These are phyloP conservation scores for Epizoanthus fatuus DNA, from an alignment of 92 coral and sea anemone species.

Conservation along the genomic window DNA sequence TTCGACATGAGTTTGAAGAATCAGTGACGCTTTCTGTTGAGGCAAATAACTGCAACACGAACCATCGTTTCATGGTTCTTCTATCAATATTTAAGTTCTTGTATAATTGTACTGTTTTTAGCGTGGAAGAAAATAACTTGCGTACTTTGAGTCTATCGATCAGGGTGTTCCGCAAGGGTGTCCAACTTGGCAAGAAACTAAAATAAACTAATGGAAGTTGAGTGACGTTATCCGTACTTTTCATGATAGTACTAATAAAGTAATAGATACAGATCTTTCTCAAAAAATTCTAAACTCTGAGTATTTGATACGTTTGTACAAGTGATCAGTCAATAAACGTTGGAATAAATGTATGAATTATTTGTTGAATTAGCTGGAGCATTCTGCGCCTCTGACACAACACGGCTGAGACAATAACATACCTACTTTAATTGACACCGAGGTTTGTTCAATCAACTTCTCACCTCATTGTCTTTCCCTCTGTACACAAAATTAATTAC, in stretches of 20 bases:
- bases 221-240: slow-evolving; percentile 4
- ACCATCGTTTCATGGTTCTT: background rate
- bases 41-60: background rate
- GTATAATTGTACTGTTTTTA: background rate
- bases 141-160: background rate
- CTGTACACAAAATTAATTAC: background rate
- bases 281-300: background rate
- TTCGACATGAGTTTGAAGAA: background rate
- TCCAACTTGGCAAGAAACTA: background rate
- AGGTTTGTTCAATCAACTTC: background rate
- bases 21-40: background rate
- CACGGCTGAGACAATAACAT: background rate
- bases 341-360: background rate
- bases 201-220: background rate
- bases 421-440: background rate
- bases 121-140: background rate
- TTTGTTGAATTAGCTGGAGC: background rate
- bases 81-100: background rate
- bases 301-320: background rate
- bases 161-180: background rate
- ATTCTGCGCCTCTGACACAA: background rate
- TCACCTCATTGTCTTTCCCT: background rate
- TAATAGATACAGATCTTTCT: background rate
- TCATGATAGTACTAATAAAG: background rate
- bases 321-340: background rate